A percentile compares a stretch with the other conserved stretches of the same genome.
These are phyloP conservation scores for Sebastiscus tertius DNA, from an alignment of 2,797 vertebrate species.

Conservation along the genomic window DNA sequence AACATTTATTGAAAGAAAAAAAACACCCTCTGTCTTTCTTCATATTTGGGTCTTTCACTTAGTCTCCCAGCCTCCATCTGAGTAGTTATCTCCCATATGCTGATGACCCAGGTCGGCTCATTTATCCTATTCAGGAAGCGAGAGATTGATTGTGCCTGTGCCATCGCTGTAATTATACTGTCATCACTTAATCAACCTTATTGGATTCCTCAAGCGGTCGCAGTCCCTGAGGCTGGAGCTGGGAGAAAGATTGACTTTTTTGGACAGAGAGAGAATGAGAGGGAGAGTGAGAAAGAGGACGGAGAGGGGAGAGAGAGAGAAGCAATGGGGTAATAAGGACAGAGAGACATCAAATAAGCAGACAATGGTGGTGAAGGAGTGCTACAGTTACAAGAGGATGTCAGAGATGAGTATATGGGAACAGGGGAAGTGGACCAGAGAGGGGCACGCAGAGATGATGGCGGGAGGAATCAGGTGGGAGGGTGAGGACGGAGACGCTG, in stretches of 20 bases:
- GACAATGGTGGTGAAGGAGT: conserved; percentile 33
- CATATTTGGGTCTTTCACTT: conserved; percentile 21
- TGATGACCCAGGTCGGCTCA: conserved; percentile 74
- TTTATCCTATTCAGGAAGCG: conserved; percentile 78
- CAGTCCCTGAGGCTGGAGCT: conserved; percentile 66
- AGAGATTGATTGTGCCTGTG: conserved; percentile 77
- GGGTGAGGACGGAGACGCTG: conserved; percentile 6
- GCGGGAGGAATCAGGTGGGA: conserved; percentile 52
- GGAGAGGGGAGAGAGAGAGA: neutral
- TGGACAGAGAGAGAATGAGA: conserved; percentile 53
- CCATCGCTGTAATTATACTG: conserved; percentile 81
- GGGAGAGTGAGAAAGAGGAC: conserved; percentile 23
- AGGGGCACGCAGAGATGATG: neutral
- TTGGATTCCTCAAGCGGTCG: conserved; percentile 79
- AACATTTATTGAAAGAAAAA: neutral
- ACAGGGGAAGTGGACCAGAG: conserved; percentile 9
- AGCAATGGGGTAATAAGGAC: conserved; percentile 49
- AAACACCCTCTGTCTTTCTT: conserved; percentile 8
- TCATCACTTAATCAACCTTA: conserved; percentile 84
- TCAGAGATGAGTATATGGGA: conserved; percentile 10
- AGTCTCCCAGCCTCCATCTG: neutral
- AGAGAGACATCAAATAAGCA: conserved; percentile 29
- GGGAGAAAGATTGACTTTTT: conserved; percentile 75
- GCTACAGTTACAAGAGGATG: conserved; percentile 20
- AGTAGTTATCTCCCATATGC: conserved; percentile 55